Base-by-base conservation (phyloP, 2,797 vertebrate genomes). In the Leuciscus waleckii region DNA sequence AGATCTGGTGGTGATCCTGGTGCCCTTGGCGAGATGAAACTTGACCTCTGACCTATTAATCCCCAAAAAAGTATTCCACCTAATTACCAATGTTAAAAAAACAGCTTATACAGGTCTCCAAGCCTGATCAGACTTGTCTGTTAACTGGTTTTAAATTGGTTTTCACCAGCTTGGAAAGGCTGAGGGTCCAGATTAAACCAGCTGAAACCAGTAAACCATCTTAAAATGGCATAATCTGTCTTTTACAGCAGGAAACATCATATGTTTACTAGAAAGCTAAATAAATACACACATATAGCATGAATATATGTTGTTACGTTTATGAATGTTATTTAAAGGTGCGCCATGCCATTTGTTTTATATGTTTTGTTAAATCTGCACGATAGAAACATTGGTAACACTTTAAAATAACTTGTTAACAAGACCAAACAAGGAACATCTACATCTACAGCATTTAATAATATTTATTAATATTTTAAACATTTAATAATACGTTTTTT, bases 181-280 rank as follows among this genome's bases (percentile, higher is more conserved):
- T 41, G 75, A 61, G 54, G 26, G 23, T 78, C 56, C 39, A 78
- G 76, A 43, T 63, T 63, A 78, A 77, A 58, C 21, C 26, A 35
- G 46, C 29, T 51, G 21, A 74, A 0, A 32, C 71, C 49, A 54
- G 19, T 3, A 37, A 56, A 76, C 74, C 51, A 58, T 0, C 13
- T 39, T 76, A 76, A 76, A 58, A 58, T 5, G 21, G 51, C 9
- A 13, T n/a, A 39, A 76, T 76, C 74, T 39, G 21, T 56, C 8
- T 68, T 68, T 69, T 0, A 23, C 35, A 69, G 5, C 51, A n/a
- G 51, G 35, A 7, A 39, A 37, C 35, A 76, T n/a, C 49, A 54
- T 23, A 54, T 35, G n/a, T 37, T 37, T 32, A 76, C 32, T 37
- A 56, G 51, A 76, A 76, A 56, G 74, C 51, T 56, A 56, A 5